Conservation (phyloP, 2,888 invertebrate species). For the Catocala nupta region DNA sequence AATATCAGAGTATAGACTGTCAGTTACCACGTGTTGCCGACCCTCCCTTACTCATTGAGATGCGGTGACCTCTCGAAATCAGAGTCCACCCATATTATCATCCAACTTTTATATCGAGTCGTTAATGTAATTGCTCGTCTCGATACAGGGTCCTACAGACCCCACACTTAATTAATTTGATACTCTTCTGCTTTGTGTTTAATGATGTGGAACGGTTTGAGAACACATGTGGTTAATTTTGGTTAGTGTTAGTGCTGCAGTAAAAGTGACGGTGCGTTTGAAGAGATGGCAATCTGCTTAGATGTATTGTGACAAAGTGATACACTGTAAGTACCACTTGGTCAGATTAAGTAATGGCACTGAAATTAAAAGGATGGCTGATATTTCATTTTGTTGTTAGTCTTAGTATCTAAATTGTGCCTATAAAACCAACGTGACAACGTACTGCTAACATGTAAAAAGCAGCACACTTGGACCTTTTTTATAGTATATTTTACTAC, state of each 20-base stretch:
- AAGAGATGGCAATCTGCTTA: background rate
- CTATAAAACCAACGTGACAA: too few relatives aligned
- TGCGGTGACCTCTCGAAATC: conserved; percentile 79
- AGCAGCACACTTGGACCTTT: too few relatives aligned
- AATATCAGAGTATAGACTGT: conserved; percentile 6
- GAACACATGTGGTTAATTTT: conserved; percentile 17
- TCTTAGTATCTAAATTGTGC: too few relatives aligned
- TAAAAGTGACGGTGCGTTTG: conserved; percentile 1
- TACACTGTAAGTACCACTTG: too few relatives aligned
- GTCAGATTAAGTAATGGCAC: too few relatives aligned
- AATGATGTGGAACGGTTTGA: conserved; percentile 38
- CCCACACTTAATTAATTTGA: conserved; percentile 48
- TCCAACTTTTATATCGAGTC: conserved; percentile 68
- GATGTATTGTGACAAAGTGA: too few relatives aligned
- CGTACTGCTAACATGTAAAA: too few relatives aligned
- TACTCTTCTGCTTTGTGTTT: conserved; percentile 35
- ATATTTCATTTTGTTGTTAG: too few relatives aligned
- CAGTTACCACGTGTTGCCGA: conserved; percentile 34
- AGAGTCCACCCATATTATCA: conserved; percentile 69
- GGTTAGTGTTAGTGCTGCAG: conserved; percentile 13
- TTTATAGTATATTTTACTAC: too few relatives aligned
- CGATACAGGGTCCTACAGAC: conserved; percentile 20
- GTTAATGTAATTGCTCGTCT: conserved; percentile 74
- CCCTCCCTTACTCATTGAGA: conserved; percentile 68
- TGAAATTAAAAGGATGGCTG: too few relatives aligned